These are phyloP conservation scores for Julus scandinavius DNA, from an alignment of 2,888 invertebrate genomes.

Conservation along the genomic window DNA sequence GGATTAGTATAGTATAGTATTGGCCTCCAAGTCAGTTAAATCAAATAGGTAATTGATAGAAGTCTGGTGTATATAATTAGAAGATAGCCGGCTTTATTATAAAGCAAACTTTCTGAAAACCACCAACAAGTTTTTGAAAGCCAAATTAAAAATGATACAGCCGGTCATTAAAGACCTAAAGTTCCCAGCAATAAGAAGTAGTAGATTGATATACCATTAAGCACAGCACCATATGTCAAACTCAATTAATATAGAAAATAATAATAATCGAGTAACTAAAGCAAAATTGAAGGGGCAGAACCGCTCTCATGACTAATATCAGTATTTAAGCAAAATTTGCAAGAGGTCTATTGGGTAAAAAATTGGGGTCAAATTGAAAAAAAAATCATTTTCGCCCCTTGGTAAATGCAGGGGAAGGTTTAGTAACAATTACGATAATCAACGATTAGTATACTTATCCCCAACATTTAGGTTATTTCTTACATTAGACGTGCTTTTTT, in stretches of 20 bases:
- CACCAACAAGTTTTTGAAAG: not conserved
- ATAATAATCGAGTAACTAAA: not conserved
- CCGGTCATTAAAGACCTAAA: not conserved
- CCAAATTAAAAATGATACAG: not conserved
- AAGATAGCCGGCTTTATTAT: not conserved
- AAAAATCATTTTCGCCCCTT: not conserved
- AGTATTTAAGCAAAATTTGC: not conserved
- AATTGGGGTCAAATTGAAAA: conserved; percentile 1
- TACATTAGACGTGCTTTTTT: not conserved
- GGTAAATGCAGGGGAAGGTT: not conserved
- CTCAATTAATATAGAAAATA: not conserved
- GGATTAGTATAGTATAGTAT: not conserved
- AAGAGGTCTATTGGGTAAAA: not conserved
- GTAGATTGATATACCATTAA: not conserved
- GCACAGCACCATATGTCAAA: conserved; percentile 7
- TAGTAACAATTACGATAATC: conserved; percentile 23
- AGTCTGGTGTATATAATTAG: not conserved
- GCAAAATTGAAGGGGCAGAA: conserved; percentile 8
- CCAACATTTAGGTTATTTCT: not conserved
- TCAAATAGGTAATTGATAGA: not conserved
- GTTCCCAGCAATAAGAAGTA: not conserved
- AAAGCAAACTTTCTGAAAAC: not conserved
- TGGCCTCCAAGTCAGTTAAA: not conserved
- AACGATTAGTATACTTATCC: not conserved
- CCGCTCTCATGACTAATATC: conserved; percentile 29